Evolutionary conservation across 2,113 vertebrate species (phyloP).

Genomic region (Periophthalmodon schlosseri): DNA sequence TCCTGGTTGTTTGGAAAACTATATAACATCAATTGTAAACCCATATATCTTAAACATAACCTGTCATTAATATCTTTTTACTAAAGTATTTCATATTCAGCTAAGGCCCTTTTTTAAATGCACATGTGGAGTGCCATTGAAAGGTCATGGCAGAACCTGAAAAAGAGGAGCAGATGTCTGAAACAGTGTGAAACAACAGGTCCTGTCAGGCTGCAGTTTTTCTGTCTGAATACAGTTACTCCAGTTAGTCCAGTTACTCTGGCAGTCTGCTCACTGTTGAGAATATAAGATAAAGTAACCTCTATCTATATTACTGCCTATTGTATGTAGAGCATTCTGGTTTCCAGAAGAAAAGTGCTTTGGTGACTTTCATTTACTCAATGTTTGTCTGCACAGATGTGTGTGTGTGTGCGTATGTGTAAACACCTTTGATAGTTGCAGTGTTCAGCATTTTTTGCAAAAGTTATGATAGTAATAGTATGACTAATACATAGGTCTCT

Average conservation of each 20-base stretch:
- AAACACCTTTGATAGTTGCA: too few species aligned
- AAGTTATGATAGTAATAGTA: too few species aligned
- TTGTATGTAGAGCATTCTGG: too few species aligned
- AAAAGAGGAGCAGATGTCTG: conserved; percentile 2
- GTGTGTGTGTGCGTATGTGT: too few species aligned
- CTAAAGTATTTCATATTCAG: not conserved
- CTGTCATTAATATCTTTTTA: not conserved
- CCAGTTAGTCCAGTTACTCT: not conserved
- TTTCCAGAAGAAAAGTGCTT: too few species aligned
- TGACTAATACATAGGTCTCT: too few species aligned
- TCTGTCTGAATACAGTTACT: not conserved
- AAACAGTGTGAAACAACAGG: conserved; percentile 12
- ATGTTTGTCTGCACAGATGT: too few species aligned
- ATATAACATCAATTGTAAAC: not conserved
- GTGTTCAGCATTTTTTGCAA: too few species aligned
- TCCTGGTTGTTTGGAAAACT: conserved; percentile 4
- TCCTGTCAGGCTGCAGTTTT: conserved; percentile 3
- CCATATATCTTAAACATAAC: not conserved
- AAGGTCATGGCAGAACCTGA: not conserved
- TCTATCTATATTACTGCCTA: too few species aligned
- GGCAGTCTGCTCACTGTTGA: not conserved
- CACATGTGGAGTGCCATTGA: not conserved
- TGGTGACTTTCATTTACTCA: too few species aligned
- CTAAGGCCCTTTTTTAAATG: not conserved
- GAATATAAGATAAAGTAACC: not conserved